Percentiles rank a stretch among this genome's conserved stretches.
Conservation (phyloP, 2,888 invertebrate genomes). For the Drosophila peninsularis region DNA sequence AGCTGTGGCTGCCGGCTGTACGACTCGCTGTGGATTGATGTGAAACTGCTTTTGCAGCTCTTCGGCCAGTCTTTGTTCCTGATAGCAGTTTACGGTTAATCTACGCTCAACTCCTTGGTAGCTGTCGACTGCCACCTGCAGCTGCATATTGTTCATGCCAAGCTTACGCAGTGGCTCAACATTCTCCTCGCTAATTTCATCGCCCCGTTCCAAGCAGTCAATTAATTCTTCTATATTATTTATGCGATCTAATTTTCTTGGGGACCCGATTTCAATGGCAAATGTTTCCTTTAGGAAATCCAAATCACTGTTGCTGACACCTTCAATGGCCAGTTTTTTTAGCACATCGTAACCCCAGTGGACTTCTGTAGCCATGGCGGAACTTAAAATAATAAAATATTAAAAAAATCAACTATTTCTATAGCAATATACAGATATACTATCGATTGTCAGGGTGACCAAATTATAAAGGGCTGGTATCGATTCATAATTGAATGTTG, state of each 20-base stretch:
- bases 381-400: not conserved
- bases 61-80: constrained; percentile 65
- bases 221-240: constrained; percentile 66
- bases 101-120: constrained; percentile 40
- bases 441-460: constrained; percentile 3
- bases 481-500: constrained; percentile 3
- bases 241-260: constrained; percentile 70
- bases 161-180: constrained; percentile 66
- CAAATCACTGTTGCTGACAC: constrained; percentile 42
- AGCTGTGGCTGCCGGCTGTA: not conserved
- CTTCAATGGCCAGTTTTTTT: constrained; percentile 55
- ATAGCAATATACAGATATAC: not conserved
- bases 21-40: constrained; percentile 17
- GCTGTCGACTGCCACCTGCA: constrained; percentile 52
- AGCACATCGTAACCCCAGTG: constrained; percentile 74
- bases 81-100: constrained; percentile 55
- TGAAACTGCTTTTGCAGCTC: constrained; percentile 57
- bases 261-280: constrained; percentile 68
- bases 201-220: constrained; percentile 78
- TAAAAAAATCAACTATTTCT: not conserved
- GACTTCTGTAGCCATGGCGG: constrained; percentile 5
- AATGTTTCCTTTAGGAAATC: constrained; percentile 67
- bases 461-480: not conserved
- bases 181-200: constrained; percentile 71
- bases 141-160: constrained; percentile 32